Evolutionary conservation across 1,140 invertebrate species (phyloP).

Genomic region (Lordiphosa mommai): DNA sequence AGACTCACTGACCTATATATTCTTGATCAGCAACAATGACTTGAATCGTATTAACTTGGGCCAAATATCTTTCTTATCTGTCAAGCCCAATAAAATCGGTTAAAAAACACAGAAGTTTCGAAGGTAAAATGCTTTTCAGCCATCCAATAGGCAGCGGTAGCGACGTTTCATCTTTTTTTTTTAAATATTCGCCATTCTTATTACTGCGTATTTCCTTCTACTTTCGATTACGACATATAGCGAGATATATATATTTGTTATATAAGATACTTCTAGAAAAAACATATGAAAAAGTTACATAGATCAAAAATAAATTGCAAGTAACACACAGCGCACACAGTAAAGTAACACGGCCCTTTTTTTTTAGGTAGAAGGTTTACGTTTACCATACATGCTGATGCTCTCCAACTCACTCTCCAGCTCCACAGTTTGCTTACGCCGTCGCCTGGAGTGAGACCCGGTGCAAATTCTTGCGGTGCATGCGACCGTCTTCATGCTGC

Average conservation of each 20-base stretch:
- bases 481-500: conserved; percentile 84
- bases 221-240: conserved; percentile 7
- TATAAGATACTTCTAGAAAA: conserved; percentile 31
- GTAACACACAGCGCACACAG: conserved; percentile 35
- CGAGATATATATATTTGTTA: conserved; percentile 26
- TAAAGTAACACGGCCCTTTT: conserved; percentile 30
- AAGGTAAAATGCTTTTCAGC: no score
- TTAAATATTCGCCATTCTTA: no score
- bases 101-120: no score
- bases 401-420: neutral
- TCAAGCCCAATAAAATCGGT: no score
- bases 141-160: no score
- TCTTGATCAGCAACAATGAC: no score
- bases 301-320: conserved; percentile 62
- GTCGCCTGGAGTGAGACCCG: neutral
- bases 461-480: conserved; percentile 77
- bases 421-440: conserved; percentile 9
- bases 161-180: no score
- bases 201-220: no score
- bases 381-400: neutral
- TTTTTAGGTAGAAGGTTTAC: no score
- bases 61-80: no score
- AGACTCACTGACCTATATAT: no score
- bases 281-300: conserved; percentile 40
- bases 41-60: no score